A percentile compares a stretch with the other conserved stretches of the same genome.
Evolutionary conservation across 2,888 invertebrate species (phyloP).

Genomic region (Tachystola acroxantha): DNA sequence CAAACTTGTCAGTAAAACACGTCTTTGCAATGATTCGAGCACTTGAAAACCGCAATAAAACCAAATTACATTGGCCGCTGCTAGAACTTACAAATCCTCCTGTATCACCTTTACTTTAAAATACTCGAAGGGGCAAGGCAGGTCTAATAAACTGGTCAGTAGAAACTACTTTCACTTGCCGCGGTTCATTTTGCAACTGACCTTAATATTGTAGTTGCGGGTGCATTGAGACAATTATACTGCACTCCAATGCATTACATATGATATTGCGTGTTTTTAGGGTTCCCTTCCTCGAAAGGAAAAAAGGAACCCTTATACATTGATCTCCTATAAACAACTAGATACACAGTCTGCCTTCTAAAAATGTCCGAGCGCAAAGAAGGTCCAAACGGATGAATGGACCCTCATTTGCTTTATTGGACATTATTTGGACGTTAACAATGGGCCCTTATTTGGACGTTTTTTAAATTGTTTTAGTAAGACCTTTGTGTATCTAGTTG

Average conservation of each 20-base stretch:
- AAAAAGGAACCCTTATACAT: too few relatives aligned
- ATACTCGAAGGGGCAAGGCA: not conserved
- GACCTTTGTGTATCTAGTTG: too few relatives aligned
- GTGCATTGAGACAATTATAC: constrained; percentile 27
- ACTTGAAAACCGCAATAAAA: not conserved
- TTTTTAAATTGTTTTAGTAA: too few relatives aligned
- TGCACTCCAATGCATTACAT: constrained; percentile 26
- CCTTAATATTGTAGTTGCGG: constrained; percentile 29
- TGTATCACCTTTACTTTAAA: not conserved
- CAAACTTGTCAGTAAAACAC: too few relatives aligned
- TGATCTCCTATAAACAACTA: too few relatives aligned
- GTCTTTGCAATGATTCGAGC: not conserved
- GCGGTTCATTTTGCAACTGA: constrained; percentile 31
- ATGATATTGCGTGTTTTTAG: constrained; percentile 19
- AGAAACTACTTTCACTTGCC: constrained; percentile 31
- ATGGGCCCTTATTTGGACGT: too few relatives aligned
- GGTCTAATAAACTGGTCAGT: not conserved
- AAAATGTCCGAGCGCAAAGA: too few relatives aligned
- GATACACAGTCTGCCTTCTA: too few relatives aligned
- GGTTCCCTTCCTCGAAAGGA: too few relatives aligned
- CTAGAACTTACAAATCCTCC: not conserved
- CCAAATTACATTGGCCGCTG: not conserved
- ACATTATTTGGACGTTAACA: too few relatives aligned
- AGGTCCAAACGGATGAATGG: too few relatives aligned
- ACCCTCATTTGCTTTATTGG: too few relatives aligned